Evolutionary conservation across 2,797 vertebrate genomes (phyloP), one percentile per base, ranked within the genome.

Genomic region (Pantherophis alleghaniensis): DNA sequence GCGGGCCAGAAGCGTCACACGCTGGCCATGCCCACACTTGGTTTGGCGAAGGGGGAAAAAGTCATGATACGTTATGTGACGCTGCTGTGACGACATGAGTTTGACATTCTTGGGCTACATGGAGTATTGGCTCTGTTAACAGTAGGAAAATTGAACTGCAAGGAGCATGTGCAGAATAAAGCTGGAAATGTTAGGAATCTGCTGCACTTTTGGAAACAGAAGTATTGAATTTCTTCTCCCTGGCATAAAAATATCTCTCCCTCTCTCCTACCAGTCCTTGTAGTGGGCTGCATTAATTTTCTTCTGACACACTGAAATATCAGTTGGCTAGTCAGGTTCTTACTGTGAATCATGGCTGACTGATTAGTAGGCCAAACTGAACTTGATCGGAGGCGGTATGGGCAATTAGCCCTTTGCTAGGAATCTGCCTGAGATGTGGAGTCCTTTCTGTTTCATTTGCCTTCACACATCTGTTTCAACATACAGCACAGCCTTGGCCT

Each of bases 171-270:
- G 26, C 12, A 24, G 86, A 69, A 57, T 91, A 97, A 98, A 96
- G 91, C 97, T 96, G 95, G 96, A 96, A 94, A 97, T 97, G 96
- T 97, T 96, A 98, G 98, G 97, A 97, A 98, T 97, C 97, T 96
- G 97, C n/a, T 88, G n/a, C 97, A 97, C 97, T 96, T 97, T 97
- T 98, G 97, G 97, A 98, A 98, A 97, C 96, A 97, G 98, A 98
- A 98, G 98, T 98, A 98, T 97, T 97, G 98, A 97, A 98, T 98
- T 98, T 98, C 98, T 98, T 98, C 98, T 98, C 98, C 98, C 98
- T 97, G 96, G 97, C 97, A 98, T 97, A 97, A 98, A 89, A 98
- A 91, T 60, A 47, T 89, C 74, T 61, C 11, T 12, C 42, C 6
- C 9, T 32, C 14, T 26, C 22, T 13, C 55, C 9, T 22, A 24